Conservation (phyloP, 2,113 vertebrate species). For the Charina bottae region DNA sequence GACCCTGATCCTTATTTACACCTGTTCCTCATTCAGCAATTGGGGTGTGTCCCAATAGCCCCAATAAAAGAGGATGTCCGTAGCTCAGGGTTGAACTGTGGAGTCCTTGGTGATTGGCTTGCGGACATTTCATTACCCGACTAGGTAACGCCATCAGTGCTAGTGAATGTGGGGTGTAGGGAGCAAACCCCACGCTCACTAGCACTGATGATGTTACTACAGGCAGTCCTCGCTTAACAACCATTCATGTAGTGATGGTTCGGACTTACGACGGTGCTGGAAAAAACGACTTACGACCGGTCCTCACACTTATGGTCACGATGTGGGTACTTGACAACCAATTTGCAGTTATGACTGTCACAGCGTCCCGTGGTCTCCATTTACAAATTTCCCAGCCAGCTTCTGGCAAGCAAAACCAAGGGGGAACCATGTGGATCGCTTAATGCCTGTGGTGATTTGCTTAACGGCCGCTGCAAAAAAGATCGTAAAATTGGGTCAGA, state of each 20-base stretch:
- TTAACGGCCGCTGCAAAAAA: not conserved
- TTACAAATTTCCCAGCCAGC: not conserved
- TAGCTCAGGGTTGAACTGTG: too few relatives aligned
- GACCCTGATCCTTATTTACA: not conserved
- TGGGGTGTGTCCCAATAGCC: too few relatives aligned
- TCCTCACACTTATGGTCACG: not conserved
- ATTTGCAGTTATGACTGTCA: not conserved
- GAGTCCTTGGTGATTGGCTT: too few relatives aligned
- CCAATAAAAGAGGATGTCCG: too few relatives aligned
- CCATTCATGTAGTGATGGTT: not conserved
- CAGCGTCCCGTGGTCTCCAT: not conserved
- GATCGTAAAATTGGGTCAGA: not conserved
- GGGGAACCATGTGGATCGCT: not conserved
- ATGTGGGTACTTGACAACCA: not conserved
- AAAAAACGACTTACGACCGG: not conserved
- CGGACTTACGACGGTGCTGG: not conserved
- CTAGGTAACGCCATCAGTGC: too few relatives aligned
- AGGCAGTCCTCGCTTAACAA: not conserved
- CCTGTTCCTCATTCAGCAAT: too few relatives aligned
- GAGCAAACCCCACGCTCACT: too few relatives aligned
- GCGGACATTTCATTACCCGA: too few relatives aligned
- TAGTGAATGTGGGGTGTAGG: too few relatives aligned
- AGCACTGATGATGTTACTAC: too few relatives aligned
- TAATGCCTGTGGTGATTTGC: too few relatives aligned
- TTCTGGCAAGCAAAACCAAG: not conserved